Evolutionary conservation across 2,113 vertebrate genomes (phyloP).

Genomic region (Tachysurus vachellii): DNA sequence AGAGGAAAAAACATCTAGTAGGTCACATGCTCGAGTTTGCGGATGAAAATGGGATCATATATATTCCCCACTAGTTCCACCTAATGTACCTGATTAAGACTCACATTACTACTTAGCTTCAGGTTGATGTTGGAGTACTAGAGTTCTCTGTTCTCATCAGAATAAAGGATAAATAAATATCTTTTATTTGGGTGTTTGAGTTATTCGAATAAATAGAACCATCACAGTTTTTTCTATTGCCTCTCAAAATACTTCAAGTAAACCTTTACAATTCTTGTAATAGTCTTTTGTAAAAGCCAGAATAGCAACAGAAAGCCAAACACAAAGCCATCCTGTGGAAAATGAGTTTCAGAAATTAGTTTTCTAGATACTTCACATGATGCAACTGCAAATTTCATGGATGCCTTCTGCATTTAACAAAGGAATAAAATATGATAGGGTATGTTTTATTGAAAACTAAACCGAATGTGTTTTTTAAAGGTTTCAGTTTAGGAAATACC

Average conservation of each 20-base stretch:
- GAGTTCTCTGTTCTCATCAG: not conserved
- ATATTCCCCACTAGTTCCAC: not conserved
- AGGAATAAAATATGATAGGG: not conserved
- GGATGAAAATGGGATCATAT: not conserved
- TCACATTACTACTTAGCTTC: not conserved
- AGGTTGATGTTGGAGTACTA: not conserved
- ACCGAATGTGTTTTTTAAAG: too few species aligned
- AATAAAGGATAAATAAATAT: not conserved
- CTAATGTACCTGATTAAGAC: not conserved
- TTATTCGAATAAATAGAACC: not conserved
- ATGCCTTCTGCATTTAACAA: not conserved
- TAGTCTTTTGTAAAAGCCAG: not conserved
- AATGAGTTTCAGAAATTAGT: not conserved
- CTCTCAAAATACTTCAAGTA: not conserved
- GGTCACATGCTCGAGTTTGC: not conserved
- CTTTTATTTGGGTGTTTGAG: too few species aligned
- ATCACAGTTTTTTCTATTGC: not conserved
- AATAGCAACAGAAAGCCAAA: not conserved
- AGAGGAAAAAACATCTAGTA: not conserved
- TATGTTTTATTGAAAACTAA: not conserved
- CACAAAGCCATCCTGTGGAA: not conserved
- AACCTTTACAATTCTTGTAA: not conserved
- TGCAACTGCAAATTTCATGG: not conserved
- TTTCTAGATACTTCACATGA: not conserved
- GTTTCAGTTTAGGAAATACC: too few species aligned